A percentile compares a stretch with the other conserved stretches of the same genome.
These are phyloP conservation scores for Homarus americanus DNA, from an alignment of 1,140 invertebrate genomes.

Conservation along the genomic window DNA sequence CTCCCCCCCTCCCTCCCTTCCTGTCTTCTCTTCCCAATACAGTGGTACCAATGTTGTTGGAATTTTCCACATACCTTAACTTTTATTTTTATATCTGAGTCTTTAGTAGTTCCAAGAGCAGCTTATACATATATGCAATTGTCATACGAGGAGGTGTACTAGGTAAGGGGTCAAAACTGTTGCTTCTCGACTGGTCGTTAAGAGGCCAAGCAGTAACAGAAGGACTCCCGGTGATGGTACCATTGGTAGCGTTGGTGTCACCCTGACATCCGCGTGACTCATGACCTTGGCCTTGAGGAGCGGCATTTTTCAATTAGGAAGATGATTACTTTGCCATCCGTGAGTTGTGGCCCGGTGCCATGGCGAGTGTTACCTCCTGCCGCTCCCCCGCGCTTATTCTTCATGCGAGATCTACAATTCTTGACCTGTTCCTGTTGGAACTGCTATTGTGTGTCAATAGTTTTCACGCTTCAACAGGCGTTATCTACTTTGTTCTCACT, in stretches of 20 bases:
- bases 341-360: neutral
- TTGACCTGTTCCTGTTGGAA: too few species aligned
- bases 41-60: neutral
- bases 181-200: neutral
- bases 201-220: neutral
- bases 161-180: neutral
- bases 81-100: neutral
- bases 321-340: constrained; percentile 45
- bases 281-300: constrained; percentile 38
- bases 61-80: neutral
- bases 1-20: neutral
- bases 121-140: neutral
- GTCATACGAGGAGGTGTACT: neutral
- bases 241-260: neutral
- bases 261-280: neutral
- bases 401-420: too few species aligned
- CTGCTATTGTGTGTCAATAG: too few species aligned
- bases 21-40: neutral
- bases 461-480: too few species aligned
- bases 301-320: constrained; percentile 49
- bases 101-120: neutral
- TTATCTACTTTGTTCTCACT: too few species aligned
- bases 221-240: neutral
- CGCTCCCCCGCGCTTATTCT: too few species aligned
- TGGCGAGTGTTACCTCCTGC: neutral